Conservation (phyloP, 2,113 vertebrate species). For the Petaurus breviceps region DNA sequence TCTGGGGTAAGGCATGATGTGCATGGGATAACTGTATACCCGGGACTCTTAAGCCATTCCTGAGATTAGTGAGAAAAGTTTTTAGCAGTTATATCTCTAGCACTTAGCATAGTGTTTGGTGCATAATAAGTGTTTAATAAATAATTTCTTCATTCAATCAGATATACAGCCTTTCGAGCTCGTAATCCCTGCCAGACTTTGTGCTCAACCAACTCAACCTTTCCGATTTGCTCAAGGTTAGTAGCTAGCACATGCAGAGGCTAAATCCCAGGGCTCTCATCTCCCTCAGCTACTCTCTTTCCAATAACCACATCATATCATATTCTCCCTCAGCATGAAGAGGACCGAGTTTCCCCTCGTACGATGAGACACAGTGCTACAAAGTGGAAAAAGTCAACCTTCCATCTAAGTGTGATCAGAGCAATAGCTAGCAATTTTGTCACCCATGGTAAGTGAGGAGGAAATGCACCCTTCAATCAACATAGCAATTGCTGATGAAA, state of each 20-base stretch:
- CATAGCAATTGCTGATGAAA: not conserved
- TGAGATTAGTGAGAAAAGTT: not conserved
- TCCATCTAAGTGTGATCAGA: not conserved
- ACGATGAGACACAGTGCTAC: not conserved
- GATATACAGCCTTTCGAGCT: not conserved
- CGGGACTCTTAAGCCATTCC: not conserved
- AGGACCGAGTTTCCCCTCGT: not conserved
- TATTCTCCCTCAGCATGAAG: not conserved
- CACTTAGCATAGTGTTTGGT: not conserved
- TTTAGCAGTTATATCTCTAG: not conserved
- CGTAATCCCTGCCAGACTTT: not conserved
- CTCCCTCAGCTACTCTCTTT: not conserved
- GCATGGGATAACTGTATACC: not conserved
- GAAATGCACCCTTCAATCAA: not conserved
- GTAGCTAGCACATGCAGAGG: not conserved
- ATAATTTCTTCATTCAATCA: not conserved
- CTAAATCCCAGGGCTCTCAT: not conserved
- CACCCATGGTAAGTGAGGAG: not conserved
- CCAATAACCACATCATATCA: not conserved
- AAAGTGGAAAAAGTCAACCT: not conserved
- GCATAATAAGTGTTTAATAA: not conserved
- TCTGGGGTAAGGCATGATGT: too few species aligned
- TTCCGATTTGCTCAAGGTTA: not conserved
- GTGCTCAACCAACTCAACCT: not conserved
- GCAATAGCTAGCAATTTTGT: not conserved